Conservation (phyloP, 2,888 invertebrate species). For the Rhagium mordax region DNA sequence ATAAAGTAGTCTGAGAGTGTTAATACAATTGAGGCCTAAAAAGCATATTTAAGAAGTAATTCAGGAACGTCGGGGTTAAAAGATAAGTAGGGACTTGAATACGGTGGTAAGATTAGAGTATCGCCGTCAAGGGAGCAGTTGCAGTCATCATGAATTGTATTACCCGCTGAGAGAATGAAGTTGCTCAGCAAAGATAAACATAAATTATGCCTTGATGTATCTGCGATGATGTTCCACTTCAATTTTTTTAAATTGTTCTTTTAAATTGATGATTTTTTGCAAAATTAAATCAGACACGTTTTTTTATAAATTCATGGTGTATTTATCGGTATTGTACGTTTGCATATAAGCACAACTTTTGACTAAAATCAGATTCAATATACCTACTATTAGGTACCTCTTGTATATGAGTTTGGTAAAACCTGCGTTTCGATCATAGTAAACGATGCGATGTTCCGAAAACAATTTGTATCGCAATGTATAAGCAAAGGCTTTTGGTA, state of each 20-base stretch:
- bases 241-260: background rate
- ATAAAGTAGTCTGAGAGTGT: conserved; percentile 43
- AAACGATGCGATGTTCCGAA: no score
- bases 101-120: conserved; percentile 59
- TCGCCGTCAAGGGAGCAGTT: conserved; percentile 60
- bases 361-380: no score
- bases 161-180: conserved; percentile 48
- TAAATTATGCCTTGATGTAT: conserved; percentile 54
- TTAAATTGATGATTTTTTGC: background rate
- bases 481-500: no score
- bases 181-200: conserved; percentile 56
- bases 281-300: background rate
- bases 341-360: no score
- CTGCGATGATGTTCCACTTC: conserved; percentile 37
- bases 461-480: no score
- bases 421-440: no score
- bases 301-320: no score
- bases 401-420: no score
- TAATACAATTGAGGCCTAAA: conserved; percentile 50
- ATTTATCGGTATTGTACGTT: no score
- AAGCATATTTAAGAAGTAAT: conserved; percentile 57
- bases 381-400: no score
- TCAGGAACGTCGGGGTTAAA: conserved; percentile 51
- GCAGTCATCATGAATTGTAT: conserved; percentile 60
- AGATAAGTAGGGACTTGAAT: conserved; percentile 56